A percentile compares a stretch with the other conserved stretches of the same genome.
phyloP scores from a whole-genome alignment of 2,113 vertebrate species.

The Collichthys lucidus region DNA sequence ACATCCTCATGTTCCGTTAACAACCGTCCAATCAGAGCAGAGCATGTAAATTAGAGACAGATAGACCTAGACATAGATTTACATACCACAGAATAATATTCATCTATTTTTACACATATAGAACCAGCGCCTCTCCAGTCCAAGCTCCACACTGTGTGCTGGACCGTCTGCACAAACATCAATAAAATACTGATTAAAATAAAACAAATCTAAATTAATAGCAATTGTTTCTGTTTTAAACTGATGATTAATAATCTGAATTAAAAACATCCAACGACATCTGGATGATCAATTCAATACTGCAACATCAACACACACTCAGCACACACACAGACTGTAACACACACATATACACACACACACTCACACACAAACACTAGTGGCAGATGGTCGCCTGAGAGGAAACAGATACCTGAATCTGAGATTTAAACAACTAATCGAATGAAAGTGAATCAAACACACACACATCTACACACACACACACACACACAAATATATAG shows the following conservation, averaged over 20 bases:
- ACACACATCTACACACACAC: conserved; percentile 1
- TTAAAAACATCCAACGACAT: background rate
- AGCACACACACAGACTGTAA: background rate
- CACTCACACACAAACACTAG: background rate
- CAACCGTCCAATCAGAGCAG: too few species aligned
- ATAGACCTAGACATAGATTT: too few species aligned
- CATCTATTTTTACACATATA: too few species aligned
- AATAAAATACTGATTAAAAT: too few species aligned
- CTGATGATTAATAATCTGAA: conserved; percentile 9
- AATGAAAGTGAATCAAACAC: conserved; percentile 28
- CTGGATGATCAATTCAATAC: background rate
- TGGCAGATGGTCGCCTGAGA: conserved; percentile 43
- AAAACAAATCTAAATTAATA: too few species aligned
- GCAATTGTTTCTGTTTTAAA: background rate
- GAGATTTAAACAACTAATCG: conserved; percentile 29
- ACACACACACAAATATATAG: conserved; percentile 13
- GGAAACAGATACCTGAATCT: conserved; percentile 39
- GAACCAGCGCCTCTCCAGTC: too few species aligned
- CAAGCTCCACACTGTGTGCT: too few species aligned
- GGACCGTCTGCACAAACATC: too few species aligned
- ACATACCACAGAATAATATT: too few species aligned
- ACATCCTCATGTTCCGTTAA: too few species aligned
- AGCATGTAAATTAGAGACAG: too few species aligned
- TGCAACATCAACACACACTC: background rate
- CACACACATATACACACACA: background rate